Percentiles rank a stretch among this genome's conserved stretches.
Conservation (phyloP, 2,113 vertebrate genomes). For the western clawed frog (Xenopus tropicalis) region DNA sequence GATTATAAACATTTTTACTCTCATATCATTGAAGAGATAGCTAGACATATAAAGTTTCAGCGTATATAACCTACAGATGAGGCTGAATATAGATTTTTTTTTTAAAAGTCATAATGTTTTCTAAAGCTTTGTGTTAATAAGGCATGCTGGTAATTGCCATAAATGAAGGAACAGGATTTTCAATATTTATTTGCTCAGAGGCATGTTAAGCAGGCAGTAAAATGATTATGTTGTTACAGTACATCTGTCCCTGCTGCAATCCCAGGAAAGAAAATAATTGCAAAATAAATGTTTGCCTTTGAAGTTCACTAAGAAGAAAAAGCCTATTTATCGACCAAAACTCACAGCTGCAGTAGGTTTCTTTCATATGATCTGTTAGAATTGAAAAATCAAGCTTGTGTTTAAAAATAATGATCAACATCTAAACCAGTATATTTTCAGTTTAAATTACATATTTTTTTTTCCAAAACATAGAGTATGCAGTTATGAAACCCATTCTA, state of each 20-base stretch:
- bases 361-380: conserved; percentile 20
- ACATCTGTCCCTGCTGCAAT: conserved; percentile 34
- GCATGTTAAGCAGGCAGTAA: conserved; percentile 36
- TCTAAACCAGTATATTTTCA: not conserved
- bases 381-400: not conserved
- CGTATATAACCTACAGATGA: too few relatives aligned
- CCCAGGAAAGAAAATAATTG: conserved; percentile 34
- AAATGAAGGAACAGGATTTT: conserved; percentile 25
- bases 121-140: conserved; percentile 16
- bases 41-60: too few relatives aligned
- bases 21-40: too few relatives aligned
- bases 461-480: too few relatives aligned
- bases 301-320: conserved; percentile 33
- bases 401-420: not conserved
- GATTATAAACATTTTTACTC: too few relatives aligned
- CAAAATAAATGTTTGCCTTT: conserved; percentile 44
- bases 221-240: conserved; percentile 42
- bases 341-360: conserved; percentile 26
- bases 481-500: too few relatives aligned
- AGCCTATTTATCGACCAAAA: conserved; percentile 34
- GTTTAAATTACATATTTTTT: too few relatives aligned
- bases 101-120: conserved; percentile 8
- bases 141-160: conserved; percentile 23
- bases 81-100: not conserved
- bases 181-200: conserved; percentile 36